These are phyloP conservation scores for Lophura nycthemera DNA, from an alignment of 2,113 vertebrate species.

Conservation along the genomic window DNA sequence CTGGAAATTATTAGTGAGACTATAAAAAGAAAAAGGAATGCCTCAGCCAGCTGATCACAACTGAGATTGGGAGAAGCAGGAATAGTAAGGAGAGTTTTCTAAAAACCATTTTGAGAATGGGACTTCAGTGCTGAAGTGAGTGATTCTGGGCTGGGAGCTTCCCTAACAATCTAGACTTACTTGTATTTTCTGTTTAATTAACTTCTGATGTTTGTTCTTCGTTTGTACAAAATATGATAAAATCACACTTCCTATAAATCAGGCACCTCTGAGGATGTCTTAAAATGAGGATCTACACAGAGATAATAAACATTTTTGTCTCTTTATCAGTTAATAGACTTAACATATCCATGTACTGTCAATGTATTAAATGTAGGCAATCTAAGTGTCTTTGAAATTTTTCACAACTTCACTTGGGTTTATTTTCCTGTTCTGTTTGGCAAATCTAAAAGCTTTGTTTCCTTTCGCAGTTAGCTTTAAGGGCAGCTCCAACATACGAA, in stretches of 20 bases:
- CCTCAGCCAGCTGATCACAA: neutral
- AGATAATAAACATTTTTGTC: neutral
- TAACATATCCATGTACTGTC: accelerated
- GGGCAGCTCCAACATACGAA: conserved; percentile 92
- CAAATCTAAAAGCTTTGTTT: conserved; percentile 22
- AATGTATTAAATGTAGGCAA: neutral
- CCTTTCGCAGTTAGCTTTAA: conserved; percentile 88
- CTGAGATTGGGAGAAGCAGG: neutral
- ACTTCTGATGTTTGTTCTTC: neutral
- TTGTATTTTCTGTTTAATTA: neutral
- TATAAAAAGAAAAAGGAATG: neutral
- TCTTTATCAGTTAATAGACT: neutral
- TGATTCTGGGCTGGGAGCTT: neutral
- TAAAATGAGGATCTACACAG: neutral
- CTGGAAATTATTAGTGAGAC: neutral
- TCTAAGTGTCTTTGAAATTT: neutral
- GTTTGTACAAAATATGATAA: neutral
- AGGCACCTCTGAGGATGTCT: neutral
- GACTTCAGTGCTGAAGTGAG: neutral
- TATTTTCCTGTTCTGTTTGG: neutral
- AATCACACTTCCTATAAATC: neutral
- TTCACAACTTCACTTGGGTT: neutral
- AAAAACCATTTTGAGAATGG: neutral
- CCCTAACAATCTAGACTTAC: neutral
- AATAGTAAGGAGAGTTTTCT: neutral